Evolutionary conservation across 2,113 vertebrate species (phyloP).

Genomic region (Microcebus murinus): DNA sequence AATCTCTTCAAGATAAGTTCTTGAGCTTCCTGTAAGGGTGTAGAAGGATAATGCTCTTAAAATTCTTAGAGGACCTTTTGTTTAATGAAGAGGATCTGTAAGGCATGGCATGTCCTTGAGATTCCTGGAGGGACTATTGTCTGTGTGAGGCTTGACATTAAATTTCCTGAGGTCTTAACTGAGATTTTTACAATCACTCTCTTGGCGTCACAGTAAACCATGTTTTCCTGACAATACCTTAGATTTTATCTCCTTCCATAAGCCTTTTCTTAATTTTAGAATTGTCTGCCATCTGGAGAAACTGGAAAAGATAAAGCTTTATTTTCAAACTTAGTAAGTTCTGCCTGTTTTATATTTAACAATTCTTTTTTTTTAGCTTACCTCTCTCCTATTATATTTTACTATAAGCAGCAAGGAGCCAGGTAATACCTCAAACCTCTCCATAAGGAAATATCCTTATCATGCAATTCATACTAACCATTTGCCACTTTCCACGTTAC

Average conservation of each 20-base stretch:
- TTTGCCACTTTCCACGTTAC: not conserved
- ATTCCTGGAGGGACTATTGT: not conserved
- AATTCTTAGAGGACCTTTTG: not conserved
- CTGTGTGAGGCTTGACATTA: not conserved
- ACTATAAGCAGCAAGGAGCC: not conserved
- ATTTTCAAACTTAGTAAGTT: constrained; percentile 53
- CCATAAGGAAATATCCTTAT: not conserved
- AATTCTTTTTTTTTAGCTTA: constrained; percentile 50
- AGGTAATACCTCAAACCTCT: not conserved
- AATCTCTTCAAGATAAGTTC: not conserved
- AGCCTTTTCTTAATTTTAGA: constrained; percentile 49
- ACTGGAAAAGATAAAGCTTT: constrained; percentile 54
- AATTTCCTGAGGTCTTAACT: constrained; percentile 2
- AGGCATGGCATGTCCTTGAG: not conserved
- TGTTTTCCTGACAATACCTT: constrained; percentile 28
- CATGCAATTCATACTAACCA: not conserved
- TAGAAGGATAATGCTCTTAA: not conserved
- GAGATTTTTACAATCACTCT: not conserved
- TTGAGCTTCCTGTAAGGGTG: not conserved
- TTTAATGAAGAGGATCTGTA: constrained; percentile 1
- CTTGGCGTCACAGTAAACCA: not conserved
- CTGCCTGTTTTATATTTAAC: constrained; percentile 45
- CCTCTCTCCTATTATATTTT: not conserved
- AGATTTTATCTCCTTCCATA: constrained; percentile 46
- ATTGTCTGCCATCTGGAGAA: constrained; percentile 48